Conservation (phyloP, 2,113 vertebrate species). For the Corvus moneduloides region DNA sequence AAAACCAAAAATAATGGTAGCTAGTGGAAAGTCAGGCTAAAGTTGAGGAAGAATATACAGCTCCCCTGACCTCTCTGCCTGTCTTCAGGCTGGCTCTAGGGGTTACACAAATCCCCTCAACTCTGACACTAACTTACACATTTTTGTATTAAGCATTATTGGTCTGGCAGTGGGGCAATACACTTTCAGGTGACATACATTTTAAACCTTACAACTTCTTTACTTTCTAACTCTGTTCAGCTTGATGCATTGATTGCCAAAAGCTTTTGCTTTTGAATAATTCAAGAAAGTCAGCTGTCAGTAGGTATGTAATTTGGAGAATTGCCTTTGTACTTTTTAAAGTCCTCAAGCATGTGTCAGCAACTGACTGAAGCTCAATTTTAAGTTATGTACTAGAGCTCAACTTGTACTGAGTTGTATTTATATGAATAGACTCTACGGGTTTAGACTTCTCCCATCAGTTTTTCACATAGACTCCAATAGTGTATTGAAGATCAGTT, state of each 20-base stretch:
- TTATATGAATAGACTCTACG: background rate
- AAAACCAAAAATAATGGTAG: background rate
- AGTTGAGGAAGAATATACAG: background rate
- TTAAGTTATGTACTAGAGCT: background rate
- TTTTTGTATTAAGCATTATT: background rate
- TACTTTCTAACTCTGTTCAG: background rate
- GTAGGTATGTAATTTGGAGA: slow-evolving; percentile 30
- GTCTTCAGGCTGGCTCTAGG: background rate
- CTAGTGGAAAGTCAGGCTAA: background rate
- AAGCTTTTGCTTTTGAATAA: slow-evolving; percentile 40
- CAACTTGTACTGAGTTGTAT: background rate
- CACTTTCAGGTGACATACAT: background rate
- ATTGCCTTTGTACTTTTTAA: slow-evolving; percentile 43
- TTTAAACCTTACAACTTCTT: background rate
- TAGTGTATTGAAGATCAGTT: background rate
- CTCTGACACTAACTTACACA: background rate
- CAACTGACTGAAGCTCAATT: slow-evolving; percentile 2
- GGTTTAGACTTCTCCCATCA: background rate
- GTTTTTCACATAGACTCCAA: background rate
- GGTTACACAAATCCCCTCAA: background rate
- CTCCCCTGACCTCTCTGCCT: background rate
- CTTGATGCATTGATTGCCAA: slow-evolving; percentile 5
- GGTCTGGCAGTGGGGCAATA: background rate
- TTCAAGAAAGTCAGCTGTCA: slow-evolving; percentile 33
- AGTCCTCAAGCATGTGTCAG: background rate